Conservation (phyloP, 1,140 invertebrate species). For the Delia radicum region DNA sequence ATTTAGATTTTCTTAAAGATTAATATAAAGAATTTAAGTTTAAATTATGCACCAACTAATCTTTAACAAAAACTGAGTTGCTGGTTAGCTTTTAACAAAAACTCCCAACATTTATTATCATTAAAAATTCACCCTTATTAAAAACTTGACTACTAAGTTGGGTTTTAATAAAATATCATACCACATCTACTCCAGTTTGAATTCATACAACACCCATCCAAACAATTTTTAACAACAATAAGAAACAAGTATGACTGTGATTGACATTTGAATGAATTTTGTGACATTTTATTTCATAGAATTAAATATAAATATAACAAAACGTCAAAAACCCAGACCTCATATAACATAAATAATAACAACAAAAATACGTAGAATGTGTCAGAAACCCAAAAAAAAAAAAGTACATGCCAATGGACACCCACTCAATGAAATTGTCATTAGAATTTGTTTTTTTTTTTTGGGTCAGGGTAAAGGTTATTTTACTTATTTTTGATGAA, state of each 20-base stretch:
- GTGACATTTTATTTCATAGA: constrained; percentile 15
- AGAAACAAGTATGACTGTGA: constrained; percentile 3
- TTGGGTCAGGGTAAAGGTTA: not conserved
- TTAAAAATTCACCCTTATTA: not conserved
- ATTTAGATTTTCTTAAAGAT: too few relatives aligned
- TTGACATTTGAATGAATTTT: constrained; percentile 24
- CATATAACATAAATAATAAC: not conserved
- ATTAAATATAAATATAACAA: constrained; percentile 6
- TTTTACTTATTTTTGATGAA: not conserved
- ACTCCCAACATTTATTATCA: not conserved
- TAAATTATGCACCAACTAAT: too few relatives aligned
- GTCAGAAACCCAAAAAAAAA: not conserved
- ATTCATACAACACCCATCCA: not conserved
- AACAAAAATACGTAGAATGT: not conserved
- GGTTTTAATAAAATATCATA: not conserved
- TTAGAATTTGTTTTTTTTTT: not conserved
- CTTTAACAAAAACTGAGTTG: too few relatives aligned
- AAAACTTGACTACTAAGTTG: not conserved
- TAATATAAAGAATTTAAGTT: too few relatives aligned
- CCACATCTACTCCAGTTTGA: not conserved
- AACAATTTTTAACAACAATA: not conserved
- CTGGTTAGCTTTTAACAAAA: too few relatives aligned
- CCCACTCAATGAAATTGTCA: constrained; percentile 20
- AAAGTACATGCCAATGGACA: not conserved
- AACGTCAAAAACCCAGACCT: not conserved